Evolutionary conservation across 2,888 invertebrate genomes (phyloP).

Genomic region (Campoletis raptor): DNA sequence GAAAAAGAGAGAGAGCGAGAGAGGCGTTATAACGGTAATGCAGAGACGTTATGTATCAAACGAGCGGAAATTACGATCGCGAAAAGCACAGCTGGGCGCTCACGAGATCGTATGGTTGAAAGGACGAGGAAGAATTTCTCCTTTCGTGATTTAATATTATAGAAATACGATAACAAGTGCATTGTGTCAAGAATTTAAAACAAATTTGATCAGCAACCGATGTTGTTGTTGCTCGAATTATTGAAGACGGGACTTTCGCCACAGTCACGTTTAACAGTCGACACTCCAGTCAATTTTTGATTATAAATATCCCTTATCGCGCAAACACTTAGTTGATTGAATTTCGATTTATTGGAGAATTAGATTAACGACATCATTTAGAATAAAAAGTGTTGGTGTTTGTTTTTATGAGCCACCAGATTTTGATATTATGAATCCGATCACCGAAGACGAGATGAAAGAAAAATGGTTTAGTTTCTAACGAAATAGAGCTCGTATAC

Average conservation of each 20-base stretch:
- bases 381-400: background rate
- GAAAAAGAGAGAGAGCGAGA: background rate
- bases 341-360: background rate
- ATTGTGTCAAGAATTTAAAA: background rate
- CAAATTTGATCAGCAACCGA: background rate
- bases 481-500: background rate
- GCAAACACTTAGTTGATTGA: background rate
- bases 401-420: background rate
- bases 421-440: background rate
- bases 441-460: background rate
- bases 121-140: constrained; percentile 32
- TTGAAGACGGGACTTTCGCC: background rate
- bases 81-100: constrained; percentile 32
- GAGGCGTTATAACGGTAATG: constrained; percentile 48
- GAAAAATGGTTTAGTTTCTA: background rate
- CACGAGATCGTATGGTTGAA: constrained; percentile 10
- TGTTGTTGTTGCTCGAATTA: background rate
- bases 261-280: too few species aligned
- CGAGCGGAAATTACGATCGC: constrained; percentile 56
- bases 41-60: constrained; percentile 33
- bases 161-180: background rate
- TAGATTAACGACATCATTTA: too few species aligned
- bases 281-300: too few species aligned
- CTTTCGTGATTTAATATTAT: constrained; percentile 1
- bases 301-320: too few species aligned